Evolutionary conservation across 2,113 vertebrate genomes (phyloP).

Genomic region (Larimichthys crocea): DNA sequence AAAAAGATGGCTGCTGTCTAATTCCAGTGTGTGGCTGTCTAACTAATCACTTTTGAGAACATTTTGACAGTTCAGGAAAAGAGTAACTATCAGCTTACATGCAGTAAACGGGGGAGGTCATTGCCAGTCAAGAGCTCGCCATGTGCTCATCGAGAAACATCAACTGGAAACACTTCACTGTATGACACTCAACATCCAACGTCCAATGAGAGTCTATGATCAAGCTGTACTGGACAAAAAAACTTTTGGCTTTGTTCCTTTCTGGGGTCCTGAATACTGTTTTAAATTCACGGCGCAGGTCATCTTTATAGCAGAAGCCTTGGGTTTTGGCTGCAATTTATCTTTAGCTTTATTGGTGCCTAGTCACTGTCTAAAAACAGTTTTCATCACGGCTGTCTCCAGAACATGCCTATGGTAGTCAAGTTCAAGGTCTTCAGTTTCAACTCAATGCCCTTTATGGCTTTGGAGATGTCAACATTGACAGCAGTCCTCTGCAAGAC

Average conservation of each 20-base stretch:
- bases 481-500: neutral
- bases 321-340: slow-evolving; percentile 4
- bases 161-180: neutral
- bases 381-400: neutral
- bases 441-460: neutral
- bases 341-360: slow-evolving; percentile 8
- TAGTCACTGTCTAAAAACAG: neutral
- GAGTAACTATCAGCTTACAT: neutral
- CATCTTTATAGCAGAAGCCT: slow-evolving; percentile 11
- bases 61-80: neutral
- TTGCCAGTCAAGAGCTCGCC: neutral
- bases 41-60: neutral
- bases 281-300: neutral
- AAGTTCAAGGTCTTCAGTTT: slow-evolving; percentile 9
- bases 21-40: neutral
- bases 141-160: neutral
- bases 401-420: neutral
- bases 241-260: neutral
- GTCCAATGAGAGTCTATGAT: neutral
- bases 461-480: neutral
- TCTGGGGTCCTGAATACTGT: neutral
- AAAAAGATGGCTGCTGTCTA: neutral
- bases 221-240: neutral
- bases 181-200: neutral
- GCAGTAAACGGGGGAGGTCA: neutral